Base-by-base conservation (phyloP, 2,797 vertebrate genomes). In the Phrynocephalus vlangalii region DNA sequence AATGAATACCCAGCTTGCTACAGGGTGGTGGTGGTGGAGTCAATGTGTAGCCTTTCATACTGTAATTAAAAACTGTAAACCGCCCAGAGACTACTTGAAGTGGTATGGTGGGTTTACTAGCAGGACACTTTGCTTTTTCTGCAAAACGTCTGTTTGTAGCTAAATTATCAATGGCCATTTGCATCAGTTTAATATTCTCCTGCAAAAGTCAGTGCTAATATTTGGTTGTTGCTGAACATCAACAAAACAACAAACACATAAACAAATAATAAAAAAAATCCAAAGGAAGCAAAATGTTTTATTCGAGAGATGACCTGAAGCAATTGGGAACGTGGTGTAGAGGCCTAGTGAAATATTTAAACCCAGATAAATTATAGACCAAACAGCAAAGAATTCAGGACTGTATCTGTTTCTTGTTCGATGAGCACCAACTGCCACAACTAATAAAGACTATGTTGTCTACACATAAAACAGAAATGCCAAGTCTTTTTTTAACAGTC, bases 341-440 rank as follows among this genome's bases (percentile, higher is more conserved):
- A 82, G 87, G 66, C 24, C 83, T 82, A 50, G 0, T 80, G 89
- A 90, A 72, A 89, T 92, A 93, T 90, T 86, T 60, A 94, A 94
- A 90, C 60, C 20, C 85, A 82, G 79, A 92, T 85, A 85, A 9
- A 1, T 87, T 86, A 90, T 63, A 87, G 90, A 88, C 89, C 89
- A 84, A 93, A 77, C 52, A 79, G 90, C 63, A 94, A 92, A 93
- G 90, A 92, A 95, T 93, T 91, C 89, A 87, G 87, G 68, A 88
- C 92, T 86, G 91, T 94, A 89, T 96, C 95, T 96, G 95, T 91
- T 94, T 96, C 86, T 94, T 94, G 93, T 95, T 95, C 94, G 94
- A 95, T 93, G 92, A 93, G 73, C 88, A 90, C 90, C 81, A 88
- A 33, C 93, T 95, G 95, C 91, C 95, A 95, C 50, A 93, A 87